Evolutionary conservation across 2,113 vertebrate species (phyloP), one percentile per base, ranked within the genome.

Genomic region (Cinclus mexicanus): DNA sequence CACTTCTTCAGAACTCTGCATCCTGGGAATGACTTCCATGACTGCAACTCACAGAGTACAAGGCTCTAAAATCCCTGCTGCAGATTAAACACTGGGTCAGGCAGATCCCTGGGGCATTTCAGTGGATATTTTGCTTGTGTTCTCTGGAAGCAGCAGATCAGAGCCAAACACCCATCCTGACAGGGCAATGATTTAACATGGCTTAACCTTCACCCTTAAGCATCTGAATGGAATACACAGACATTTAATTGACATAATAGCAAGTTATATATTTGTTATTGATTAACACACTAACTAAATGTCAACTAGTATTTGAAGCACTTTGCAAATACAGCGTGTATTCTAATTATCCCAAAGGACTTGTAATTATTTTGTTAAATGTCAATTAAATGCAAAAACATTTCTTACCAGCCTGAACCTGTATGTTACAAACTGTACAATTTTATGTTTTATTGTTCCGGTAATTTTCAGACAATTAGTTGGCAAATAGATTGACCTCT

Each of bases 361-460:
- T 71, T 90, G 86, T 78, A 96, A 97, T 97, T 94, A 95, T 89
- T 98, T 94, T 94, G 84, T 95, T 95, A 96, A 95, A 97, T 96
- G 91, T 96, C 92, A 96, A 96, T 97, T 97, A 95, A 95, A 97
- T 97, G 82, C 95, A 94, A 93, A 95, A 72, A 35, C 39, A 75
- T 87, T 85, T 83, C 39, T 90, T 72, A 74, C 44, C 19, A 67
- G 59, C n/a, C 65, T 63, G 64, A 87, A 22, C 21, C 37, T 50
- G 44, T 50, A 68, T 20, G 52, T 85, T 79, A 93, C 91, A 61
- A 86, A 94, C 44, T 65, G 61, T 75, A 74, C 25, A 80, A 81
- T 37, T 95, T 94, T 33, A 61, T 85, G 56, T 65, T 96, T 93
- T 72, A 90, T 91, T 82, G 65, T 55, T 90, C 55, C 10, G 49